phyloP scores from a whole-genome alignment of 2,113 vertebrate genomes.

The Pseudorectes ferrugineus region DNA sequence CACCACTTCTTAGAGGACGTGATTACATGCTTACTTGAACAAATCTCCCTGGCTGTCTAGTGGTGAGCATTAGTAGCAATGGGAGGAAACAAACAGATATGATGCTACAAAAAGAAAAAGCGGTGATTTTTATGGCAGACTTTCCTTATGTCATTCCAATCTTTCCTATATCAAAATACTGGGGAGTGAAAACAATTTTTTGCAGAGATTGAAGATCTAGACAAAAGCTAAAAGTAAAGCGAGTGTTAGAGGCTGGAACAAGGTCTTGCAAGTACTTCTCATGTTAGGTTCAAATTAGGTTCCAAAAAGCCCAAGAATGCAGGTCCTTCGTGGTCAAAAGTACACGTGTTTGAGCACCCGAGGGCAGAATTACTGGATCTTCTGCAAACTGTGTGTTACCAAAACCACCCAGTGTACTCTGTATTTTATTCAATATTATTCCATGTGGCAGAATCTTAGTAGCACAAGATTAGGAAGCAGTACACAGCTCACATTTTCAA shows the following conservation, averaged over 20 bases:
- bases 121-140: not conserved
- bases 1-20: constrained; percentile 35
- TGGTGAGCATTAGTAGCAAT: not conserved
- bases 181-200: not conserved
- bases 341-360: not conserved
- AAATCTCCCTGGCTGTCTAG: constrained; percentile 45
- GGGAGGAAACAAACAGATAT: constrained; percentile 1
- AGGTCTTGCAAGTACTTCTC: not conserved
- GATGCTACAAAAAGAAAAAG: not conserved
- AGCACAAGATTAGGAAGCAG: not conserved
- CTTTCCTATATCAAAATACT: not conserved
- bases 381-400: not conserved
- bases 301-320: not conserved
- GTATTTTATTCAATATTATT: not conserved
- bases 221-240: not conserved
- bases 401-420: not conserved
- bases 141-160: not conserved
- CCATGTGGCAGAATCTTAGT: accelerated
- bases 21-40: constrained; percentile 53
- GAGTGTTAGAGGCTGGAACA: not conserved
- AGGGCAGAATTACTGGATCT: not conserved
- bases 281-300: not conserved
- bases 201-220: not conserved
- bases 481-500: not conserved
- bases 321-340: not conserved